phyloP scores from a whole-genome alignment of 2,113 vertebrate species.

The Strix uralensis region DNA sequence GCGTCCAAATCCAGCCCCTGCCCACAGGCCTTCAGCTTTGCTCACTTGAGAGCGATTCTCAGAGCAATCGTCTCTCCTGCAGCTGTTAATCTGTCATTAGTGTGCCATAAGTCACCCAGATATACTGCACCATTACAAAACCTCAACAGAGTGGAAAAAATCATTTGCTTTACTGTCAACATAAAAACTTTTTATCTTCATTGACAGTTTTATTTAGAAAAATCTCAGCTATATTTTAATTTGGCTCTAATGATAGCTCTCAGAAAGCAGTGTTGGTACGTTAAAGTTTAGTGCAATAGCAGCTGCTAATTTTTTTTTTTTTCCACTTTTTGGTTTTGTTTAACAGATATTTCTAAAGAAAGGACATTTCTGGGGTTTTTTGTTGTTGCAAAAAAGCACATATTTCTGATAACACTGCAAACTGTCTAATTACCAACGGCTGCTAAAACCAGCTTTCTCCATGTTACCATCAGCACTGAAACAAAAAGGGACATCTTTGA shows the following conservation, averaged over 20 bases:
- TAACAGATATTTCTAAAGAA: constrained; percentile 46
- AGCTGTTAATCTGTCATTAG: constrained; percentile 61
- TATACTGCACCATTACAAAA: constrained; percentile 55
- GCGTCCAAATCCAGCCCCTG: neutral
- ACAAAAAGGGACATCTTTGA: neutral
- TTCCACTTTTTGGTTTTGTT: constrained; percentile 35
- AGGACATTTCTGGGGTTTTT: neutral
- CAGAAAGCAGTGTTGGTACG: constrained; percentile 45
- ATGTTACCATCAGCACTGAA: neutral
- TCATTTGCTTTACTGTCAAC: constrained; percentile 69
- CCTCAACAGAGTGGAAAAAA: constrained; percentile 67
- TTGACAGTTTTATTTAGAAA: constrained; percentile 75
- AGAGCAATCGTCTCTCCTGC: constrained; percentile 9
- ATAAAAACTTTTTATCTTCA: constrained; percentile 68
- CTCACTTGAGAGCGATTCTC: constrained; percentile 12
- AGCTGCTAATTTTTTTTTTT: constrained; percentile 41
- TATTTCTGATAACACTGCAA: neutral
- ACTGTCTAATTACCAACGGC: constrained; percentile 24
- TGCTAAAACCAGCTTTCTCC: constrained; percentile 18
- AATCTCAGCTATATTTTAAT: constrained; percentile 70
- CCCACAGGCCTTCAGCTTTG: neutral
- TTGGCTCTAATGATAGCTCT: constrained; percentile 64
- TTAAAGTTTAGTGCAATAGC: constrained; percentile 48
- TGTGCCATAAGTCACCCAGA: constrained; percentile 61
- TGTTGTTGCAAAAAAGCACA: neutral